Conservation (phyloP, 2,888 invertebrate species). For the Bugula neritina region DNA sequence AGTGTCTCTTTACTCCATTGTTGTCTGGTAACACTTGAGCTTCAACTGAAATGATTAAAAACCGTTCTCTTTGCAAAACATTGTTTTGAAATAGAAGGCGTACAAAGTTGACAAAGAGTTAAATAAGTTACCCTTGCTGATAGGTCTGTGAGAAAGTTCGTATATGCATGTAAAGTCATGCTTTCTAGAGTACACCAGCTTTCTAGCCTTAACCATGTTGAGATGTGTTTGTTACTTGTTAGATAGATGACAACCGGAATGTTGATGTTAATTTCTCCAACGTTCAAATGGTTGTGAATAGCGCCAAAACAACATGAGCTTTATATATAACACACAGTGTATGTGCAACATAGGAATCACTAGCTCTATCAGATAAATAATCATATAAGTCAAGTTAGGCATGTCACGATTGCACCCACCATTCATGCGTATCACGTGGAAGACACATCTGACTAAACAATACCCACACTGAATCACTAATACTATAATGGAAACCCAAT, state of each 20-base stretch:
- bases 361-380: too few species aligned
- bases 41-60: not conserved
- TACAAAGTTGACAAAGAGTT: too few species aligned
- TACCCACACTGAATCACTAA: too few species aligned
- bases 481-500: too few species aligned
- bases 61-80: not conserved
- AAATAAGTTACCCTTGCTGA: not conserved
- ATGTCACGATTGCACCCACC: too few species aligned
- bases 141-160: not conserved
- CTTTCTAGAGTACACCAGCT: not conserved
- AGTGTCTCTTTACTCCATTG: constrained; percentile 45
- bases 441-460: too few species aligned
- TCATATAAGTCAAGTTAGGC: not conserved
- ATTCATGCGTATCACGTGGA: too few species aligned
- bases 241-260: too few species aligned
- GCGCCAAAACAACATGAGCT: not conserved
- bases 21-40: not conserved
- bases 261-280: too few species aligned
- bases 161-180: not conserved
- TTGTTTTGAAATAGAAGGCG: not conserved
- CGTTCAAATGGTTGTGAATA: not conserved
- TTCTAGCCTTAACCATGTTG: not conserved
- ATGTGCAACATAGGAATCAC: too few species aligned
- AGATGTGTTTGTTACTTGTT: not conserved
- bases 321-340: not conserved